Evolutionary conservation across 2,113 vertebrate genomes (phyloP).

Genomic region (Stigmatopora nigra): DNA sequence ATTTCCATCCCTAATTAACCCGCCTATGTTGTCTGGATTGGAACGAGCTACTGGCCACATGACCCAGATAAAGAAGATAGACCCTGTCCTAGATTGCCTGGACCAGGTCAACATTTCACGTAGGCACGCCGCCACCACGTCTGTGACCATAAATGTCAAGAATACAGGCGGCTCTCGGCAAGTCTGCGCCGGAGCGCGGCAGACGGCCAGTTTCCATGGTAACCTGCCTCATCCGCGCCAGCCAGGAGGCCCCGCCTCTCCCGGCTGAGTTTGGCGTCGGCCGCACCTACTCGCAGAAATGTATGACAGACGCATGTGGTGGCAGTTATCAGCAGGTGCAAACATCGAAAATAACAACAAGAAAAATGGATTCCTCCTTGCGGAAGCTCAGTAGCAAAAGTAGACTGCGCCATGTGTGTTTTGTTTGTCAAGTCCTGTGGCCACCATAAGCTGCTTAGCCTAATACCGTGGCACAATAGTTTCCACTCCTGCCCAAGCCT

Average conservation of each 20-base stretch:
- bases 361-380: not conserved
- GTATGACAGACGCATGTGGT: not conserved
- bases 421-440: not conserved
- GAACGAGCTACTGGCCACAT: not conserved
- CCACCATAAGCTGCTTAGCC: conserved; percentile 60
- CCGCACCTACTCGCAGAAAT: conserved; percentile 23
- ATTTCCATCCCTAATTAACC: conserved; percentile 31
- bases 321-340: not conserved
- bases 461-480: conserved; percentile 48
- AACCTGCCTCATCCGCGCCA: conserved; percentile 39
- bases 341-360: not conserved
- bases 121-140: conserved; percentile 17
- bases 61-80: conserved; percentile 30
- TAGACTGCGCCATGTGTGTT: conserved; percentile 23
- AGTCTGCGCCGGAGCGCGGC: conserved; percentile 31
- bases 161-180: conserved; percentile 54
- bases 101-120: conserved; percentile 7
- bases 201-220: conserved; percentile 65
- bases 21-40: not conserved
- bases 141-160: conserved; percentile 58
- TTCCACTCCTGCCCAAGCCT: conserved; percentile 28
- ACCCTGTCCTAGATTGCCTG: conserved; percentile 21
- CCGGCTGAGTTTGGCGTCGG: conserved; percentile 19
- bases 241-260: not conserved
- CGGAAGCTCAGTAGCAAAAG: not conserved